A percentile compares a stretch with the other conserved stretches of the same genome.
These are phyloP conservation scores for Cremastinae sp. DNA, from an alignment of 2,888 invertebrate genomes.

Conservation along the genomic window DNA sequence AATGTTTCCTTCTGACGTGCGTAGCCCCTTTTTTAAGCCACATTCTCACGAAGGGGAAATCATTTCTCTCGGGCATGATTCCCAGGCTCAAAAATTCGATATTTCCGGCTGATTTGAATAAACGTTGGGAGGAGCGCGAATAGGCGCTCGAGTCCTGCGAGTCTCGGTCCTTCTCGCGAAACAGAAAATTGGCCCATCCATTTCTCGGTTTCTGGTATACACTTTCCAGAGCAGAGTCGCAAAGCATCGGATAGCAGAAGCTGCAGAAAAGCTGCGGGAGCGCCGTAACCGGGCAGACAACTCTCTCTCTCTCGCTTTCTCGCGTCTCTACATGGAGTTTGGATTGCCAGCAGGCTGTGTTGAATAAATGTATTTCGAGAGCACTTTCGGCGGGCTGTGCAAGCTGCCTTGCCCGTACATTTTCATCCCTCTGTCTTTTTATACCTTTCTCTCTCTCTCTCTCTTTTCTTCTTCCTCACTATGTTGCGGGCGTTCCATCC, in stretches of 20 bases:
- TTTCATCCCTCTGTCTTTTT: constrained; percentile 55
- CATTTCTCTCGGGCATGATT: too few relatives aligned
- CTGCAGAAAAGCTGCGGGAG: constrained; percentile 18
- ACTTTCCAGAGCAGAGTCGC: constrained; percentile 66
- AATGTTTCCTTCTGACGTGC: too few relatives aligned
- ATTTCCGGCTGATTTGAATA: too few relatives aligned
- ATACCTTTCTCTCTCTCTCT: constrained; percentile 23
- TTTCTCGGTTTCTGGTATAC: constrained; percentile 71
- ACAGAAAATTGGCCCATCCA: constrained; percentile 78
- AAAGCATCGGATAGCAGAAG: constrained; percentile 9
- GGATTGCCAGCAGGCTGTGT: constrained; percentile 69
- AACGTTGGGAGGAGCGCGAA: constrained; percentile 2
- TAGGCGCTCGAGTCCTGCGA: constrained; percentile 20
- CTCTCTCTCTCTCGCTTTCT: constrained; percentile 6
- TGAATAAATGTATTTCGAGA: constrained; percentile 75
- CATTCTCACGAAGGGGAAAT: too few relatives aligned
- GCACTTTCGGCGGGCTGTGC: constrained; percentile 58
- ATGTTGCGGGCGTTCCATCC: constrained; percentile 35
- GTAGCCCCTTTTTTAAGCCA: too few relatives aligned
- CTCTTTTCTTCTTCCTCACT: constrained; percentile 12
- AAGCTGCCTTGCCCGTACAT: constrained; percentile 50
- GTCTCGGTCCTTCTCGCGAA: constrained; percentile 62
- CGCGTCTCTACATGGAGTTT: constrained; percentile 51
- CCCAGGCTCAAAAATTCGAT: too few relatives aligned
- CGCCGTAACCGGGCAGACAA: constrained; percentile 36